Evolutionary conservation across 23 tunicate genomes (phyloP).

Genomic region (Pegea sp.): DNA sequence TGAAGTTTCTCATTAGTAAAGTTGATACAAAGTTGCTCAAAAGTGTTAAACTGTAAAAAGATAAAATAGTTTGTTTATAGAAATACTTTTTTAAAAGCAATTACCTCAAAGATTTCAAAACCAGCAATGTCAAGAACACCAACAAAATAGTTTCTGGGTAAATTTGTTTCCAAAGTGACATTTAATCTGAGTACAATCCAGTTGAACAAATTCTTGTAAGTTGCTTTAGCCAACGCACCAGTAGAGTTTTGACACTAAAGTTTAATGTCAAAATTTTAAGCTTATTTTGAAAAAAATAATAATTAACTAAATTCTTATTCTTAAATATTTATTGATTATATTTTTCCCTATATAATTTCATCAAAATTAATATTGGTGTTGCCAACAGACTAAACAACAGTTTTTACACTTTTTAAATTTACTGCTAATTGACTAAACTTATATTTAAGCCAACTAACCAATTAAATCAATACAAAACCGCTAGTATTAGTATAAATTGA

Average conservation of each 20-base stretch:
- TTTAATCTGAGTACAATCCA: slow-evolving; percentile 84
- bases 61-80: background rate
- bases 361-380: no score
- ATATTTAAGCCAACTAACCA: no score
- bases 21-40: slow-evolving; percentile 99
- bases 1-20: slow-evolving; percentile 98
- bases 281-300: background rate
- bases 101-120: slow-evolving; percentile 98
- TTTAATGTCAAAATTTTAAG: background rate
- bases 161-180: slow-evolving; percentile 67
- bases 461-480: no score
- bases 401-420: no score
- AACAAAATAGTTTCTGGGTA: slow-evolving; percentile 94
- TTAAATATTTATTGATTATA: background rate
- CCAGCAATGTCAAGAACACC: slow-evolving; percentile 99
- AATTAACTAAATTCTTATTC: no score
- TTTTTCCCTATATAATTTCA: no score
- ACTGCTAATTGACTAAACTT: no score
- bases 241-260: slow-evolving; percentile 18
- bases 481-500: background rate
- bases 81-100: slow-evolving; percentile 2
- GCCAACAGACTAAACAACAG: no score
- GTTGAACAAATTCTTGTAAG: slow-evolving; percentile 76
- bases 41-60: slow-evolving; percentile 67
- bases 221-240: slow-evolving; percentile 85